A percentile compares a stretch with the other conserved stretches of the same genome.
Conservation (phyloP, 2,113 vertebrate species). For the Sarotherodon lohbergeri region DNA sequence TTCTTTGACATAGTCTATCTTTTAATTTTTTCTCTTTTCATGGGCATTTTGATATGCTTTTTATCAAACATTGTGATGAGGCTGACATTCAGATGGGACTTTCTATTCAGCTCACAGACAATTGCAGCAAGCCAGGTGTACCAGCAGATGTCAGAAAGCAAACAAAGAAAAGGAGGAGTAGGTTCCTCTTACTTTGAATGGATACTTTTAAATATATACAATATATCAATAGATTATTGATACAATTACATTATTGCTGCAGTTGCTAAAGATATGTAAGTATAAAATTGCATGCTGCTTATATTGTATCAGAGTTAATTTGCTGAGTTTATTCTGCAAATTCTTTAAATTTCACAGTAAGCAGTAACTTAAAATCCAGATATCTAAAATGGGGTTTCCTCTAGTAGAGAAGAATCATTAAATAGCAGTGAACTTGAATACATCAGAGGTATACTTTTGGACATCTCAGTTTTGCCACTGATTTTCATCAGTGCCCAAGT, state of each 20-base stretch:
- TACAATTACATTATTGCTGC: rapidly evolving
- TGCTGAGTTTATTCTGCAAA: not conserved
- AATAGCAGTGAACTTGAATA: not conserved
- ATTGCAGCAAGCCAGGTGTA: not conserved
- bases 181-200: not conserved
- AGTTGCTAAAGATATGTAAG: not conserved
- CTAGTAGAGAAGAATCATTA: not conserved
- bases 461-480: not conserved
- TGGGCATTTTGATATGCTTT: not conserved
- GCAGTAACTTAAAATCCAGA: not conserved
- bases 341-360: not conserved
- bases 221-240: not conserved
- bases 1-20: not conserved
- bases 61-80: not conserved
- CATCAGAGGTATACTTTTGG: not conserved
- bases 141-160: not conserved
- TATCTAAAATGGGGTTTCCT: not conserved
- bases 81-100: not conserved
- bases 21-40: not conserved
- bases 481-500: not conserved
- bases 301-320: not conserved
- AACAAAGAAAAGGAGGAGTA: not conserved
- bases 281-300: not conserved
- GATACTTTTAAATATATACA: not conserved
- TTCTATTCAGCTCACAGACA: not conserved